phyloP scores from a whole-genome alignment of 2,797 vertebrate species.

The Atherinosoma microstoma region DNA sequence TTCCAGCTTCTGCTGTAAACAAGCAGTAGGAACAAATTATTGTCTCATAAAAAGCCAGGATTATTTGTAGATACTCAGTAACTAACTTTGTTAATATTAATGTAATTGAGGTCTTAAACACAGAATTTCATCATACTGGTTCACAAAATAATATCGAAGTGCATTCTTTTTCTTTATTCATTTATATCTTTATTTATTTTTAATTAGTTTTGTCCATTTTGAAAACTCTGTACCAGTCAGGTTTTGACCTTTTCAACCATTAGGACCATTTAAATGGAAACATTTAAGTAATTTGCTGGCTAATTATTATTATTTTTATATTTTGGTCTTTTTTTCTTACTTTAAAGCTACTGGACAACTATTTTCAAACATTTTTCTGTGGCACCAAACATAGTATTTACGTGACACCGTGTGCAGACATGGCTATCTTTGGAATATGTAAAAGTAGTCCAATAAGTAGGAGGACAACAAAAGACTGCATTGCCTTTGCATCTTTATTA shows the following conservation, averaged over 20 bases:
- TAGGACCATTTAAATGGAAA: not conserved
- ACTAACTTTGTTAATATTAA: slow-evolving; percentile 6
- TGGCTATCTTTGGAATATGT: too few species aligned
- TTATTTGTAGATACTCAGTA: not conserved
- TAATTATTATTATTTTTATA: not conserved
- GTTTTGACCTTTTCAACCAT: slow-evolving; percentile 3
- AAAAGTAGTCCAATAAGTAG: too few species aligned
- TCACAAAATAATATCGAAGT: not conserved
- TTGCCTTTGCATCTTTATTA: too few species aligned
- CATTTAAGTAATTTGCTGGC: not conserved
- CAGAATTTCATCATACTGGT: not conserved
- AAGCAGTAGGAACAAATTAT: not conserved
- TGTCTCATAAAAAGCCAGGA: slow-evolving; percentile 2
- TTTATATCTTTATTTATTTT: not conserved
- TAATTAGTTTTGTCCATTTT: not conserved
- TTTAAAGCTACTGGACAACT: too few species aligned
- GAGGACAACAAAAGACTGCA: too few species aligned
- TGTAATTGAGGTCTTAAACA: not conserved
- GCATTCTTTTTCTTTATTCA: not conserved
- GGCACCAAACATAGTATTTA: too few species aligned
- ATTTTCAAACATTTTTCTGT: too few species aligned
- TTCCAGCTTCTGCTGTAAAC: slow-evolving; percentile 20
- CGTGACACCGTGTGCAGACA: too few species aligned
- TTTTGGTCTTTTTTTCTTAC: too few species aligned
- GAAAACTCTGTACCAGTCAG: not conserved